Evolutionary conservation across 2,113 vertebrate species (phyloP).

Genomic region (Aleadryas rufinucha): DNA sequence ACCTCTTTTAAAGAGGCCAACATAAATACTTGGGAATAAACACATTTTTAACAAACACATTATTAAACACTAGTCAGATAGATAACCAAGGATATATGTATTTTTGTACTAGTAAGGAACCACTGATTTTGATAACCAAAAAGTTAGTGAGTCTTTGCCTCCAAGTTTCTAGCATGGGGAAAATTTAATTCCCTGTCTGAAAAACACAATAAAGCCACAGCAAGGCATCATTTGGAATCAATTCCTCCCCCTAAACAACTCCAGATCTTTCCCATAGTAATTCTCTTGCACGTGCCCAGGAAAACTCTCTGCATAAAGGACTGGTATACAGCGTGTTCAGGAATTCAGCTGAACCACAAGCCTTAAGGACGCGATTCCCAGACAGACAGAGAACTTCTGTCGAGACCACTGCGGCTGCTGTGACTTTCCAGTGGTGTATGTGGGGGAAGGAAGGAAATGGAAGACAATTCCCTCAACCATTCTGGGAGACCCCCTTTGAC

Average conservation of each 20-base stretch:
- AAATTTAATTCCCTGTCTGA: conserved; percentile 24
- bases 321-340: not conserved
- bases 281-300: conserved; percentile 33
- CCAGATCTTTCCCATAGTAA: conserved; percentile 54
- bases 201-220: conserved; percentile 36
- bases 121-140: not conserved
- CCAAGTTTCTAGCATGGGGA: not conserved
- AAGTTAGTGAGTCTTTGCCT: not conserved
- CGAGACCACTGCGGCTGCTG: not conserved
- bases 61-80: not conserved
- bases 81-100: not conserved
- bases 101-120: not conserved
- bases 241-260: conserved; percentile 46
- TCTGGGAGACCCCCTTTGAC: not conserved
- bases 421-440: not conserved
- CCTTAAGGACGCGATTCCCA: not conserved
- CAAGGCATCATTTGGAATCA: conserved; percentile 56
- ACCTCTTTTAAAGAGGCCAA: not conserved
- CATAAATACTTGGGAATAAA: not conserved
- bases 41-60: no score
- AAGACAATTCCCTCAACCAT: not conserved
- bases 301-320: not conserved
- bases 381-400: not conserved
- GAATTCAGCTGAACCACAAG: conserved; percentile 7
- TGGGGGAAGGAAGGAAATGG: not conserved